Evolutionary conservation across 2,113 vertebrate species (phyloP).

Genomic region (cat (Felis catus)): F.catus_Fca126_mat1.0 CM031414.1:73122501-73123000

Average conservation of each 20-base stretch:
- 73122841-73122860: neutral
- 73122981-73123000: neutral
- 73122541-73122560: neutral
- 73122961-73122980: neutral
- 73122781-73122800: neutral
- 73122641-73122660: neutral
- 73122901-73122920: constrained; percentile 17
- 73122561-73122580: neutral
- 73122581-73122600: neutral
- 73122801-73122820: neutral
- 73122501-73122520: neutral
- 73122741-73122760: neutral
- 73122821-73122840: neutral
- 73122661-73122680: neutral
- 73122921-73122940: neutral
- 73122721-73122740: neutral
- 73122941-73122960: neutral
- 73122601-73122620: neutral
- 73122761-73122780: neutral
- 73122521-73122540: neutral
- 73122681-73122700: neutral
- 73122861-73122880: neutral
- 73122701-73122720: neutral
- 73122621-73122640: neutral
- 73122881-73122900: neutral